Evolutionary conservation across 2,888 invertebrate genomes (phyloP).

Genomic region (Ophion slaviceki): DNA sequence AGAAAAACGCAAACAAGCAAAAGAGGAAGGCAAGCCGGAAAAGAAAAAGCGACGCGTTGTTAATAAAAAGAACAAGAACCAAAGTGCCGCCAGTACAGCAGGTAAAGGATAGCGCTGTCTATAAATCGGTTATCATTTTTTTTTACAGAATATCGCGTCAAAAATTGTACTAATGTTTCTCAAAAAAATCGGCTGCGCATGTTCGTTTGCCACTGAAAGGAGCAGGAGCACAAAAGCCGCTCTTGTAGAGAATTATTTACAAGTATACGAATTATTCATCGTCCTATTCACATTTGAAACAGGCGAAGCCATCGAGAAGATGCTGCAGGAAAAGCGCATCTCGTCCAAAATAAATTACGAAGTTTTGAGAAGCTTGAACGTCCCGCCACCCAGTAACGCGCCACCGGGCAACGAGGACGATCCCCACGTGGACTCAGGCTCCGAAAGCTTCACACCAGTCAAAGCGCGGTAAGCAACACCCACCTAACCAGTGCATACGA

Average conservation of each 20-base stretch:
- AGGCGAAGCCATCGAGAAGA: conserved; percentile 97
- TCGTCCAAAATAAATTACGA: conserved; percentile 99
- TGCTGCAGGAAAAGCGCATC: conserved; percentile 97
- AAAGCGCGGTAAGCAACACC: conserved; percentile 6
- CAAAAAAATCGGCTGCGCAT: not conserved
- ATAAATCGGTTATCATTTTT: not conserved
- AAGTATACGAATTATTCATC: not conserved
- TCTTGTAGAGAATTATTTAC: too few relatives aligned
- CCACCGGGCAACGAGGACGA: conserved; percentile 31
- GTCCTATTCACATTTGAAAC: conserved; percentile 75
- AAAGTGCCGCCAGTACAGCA: conserved; percentile 86
- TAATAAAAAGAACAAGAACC: conserved; percentile 86
- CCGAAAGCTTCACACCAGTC: conserved; percentile 34
- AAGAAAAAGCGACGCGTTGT: conserved; percentile 90
- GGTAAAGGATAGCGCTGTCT: conserved; percentile 76
- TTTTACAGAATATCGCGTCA: not conserved
- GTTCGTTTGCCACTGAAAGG: too few relatives aligned
- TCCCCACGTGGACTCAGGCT: conserved; percentile 17
- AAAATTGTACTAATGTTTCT: not conserved
- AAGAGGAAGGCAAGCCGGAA: conserved; percentile 94
- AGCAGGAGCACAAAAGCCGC: too few relatives aligned
- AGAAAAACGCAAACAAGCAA: conserved; percentile 91
- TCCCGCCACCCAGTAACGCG: conserved; percentile 68
- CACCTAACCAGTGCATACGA: not conserved
- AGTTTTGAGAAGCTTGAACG: conserved; percentile 92